A percentile compares a stretch with the other conserved stretches of the same genome.
Evolutionary conservation across 2,113 vertebrate genomes (phyloP).

Genomic region (Tyrannus savana): DNA sequence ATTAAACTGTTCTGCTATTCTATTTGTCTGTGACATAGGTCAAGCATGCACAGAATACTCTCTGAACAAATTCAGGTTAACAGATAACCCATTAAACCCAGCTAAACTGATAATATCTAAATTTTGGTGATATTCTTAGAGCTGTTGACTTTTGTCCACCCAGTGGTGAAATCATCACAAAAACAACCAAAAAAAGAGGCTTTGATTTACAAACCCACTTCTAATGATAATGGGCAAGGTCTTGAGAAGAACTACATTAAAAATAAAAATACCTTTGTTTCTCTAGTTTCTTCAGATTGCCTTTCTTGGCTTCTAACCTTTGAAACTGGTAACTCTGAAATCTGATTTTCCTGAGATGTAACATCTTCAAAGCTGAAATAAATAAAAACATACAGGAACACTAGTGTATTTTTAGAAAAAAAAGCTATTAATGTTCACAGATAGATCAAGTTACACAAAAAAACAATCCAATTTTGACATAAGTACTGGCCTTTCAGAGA

Average conservation of each 20-base stretch:
- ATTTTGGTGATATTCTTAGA: background rate
- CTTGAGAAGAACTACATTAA: background rate
- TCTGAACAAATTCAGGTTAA: background rate
- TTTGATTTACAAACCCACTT: background rate
- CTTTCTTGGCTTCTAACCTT: background rate
- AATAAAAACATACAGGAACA: background rate
- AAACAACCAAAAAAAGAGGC: background rate
- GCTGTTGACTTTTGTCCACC: background rate
- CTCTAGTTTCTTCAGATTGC: background rate
- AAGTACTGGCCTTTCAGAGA: background rate
- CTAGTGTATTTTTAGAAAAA: background rate
- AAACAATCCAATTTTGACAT: background rate
- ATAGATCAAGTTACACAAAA: background rate
- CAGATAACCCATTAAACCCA: background rate
- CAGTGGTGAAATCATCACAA: background rate
- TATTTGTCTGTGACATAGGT: background rate
- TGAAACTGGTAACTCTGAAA: background rate
- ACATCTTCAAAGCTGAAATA: slow-evolving; percentile 44
- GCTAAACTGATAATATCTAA: background rate
- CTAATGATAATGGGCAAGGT: background rate
- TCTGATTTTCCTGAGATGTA: background rate
- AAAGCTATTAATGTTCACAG: background rate
- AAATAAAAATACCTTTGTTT: slow-evolving; percentile 12
- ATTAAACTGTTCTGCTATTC: background rate
- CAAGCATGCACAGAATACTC: background rate